Conservation (phyloP, 2,113 vertebrate species). For the Gnathonemus longibarbis region DNA sequence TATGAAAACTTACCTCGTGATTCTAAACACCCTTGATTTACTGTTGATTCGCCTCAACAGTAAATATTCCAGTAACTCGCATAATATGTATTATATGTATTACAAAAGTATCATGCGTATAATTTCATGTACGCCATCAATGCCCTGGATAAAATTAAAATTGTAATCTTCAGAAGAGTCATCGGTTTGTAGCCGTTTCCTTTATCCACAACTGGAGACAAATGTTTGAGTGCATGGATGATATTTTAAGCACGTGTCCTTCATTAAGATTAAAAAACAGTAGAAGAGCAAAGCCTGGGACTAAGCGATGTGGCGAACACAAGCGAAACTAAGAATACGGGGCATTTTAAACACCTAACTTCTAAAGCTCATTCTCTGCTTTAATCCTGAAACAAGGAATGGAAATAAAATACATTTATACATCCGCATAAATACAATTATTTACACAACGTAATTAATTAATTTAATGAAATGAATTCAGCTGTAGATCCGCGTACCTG, state of each 20-base stretch:
- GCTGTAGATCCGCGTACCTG: background rate
- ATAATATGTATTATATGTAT: background rate
- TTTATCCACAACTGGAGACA: conserved; percentile 34
- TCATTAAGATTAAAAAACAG: conserved; percentile 35
- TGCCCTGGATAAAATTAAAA: background rate
- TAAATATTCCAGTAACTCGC: background rate
- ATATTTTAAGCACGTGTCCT: conserved; percentile 59
- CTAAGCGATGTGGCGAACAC: background rate
- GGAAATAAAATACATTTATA: background rate
- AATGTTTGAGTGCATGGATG: conserved; percentile 32
- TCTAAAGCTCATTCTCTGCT: background rate
- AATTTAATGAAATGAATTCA: background rate
- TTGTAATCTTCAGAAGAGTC: conserved; percentile 8
- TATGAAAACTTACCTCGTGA: background rate
- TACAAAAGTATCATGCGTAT: background rate
- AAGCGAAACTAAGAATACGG: no score
- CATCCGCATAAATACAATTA: background rate
- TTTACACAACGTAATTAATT: background rate
- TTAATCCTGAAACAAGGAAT: background rate
- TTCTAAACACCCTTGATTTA: background rate
- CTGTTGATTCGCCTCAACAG: background rate
- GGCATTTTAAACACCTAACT: background rate
- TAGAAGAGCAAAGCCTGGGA: conserved; percentile 21
- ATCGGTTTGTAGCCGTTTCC: conserved; percentile 38
- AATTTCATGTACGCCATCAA: background rate